Percentiles rank a stretch among this genome's conserved stretches.
Evolutionary conservation across 2,113 vertebrate genomes (phyloP).

Genomic region (Monarcha castaneiventris): DNA sequence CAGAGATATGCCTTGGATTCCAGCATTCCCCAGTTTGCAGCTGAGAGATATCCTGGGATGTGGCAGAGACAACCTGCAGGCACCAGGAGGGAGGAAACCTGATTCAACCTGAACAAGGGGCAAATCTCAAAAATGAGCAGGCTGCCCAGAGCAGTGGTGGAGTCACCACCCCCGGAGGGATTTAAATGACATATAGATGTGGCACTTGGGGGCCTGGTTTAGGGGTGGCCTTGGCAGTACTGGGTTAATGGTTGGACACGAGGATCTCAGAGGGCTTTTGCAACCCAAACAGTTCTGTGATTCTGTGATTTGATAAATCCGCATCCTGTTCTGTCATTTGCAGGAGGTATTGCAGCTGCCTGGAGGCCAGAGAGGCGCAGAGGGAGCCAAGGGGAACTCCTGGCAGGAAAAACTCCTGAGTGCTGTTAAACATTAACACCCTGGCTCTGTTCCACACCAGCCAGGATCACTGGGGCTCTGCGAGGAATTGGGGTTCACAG

Average conservation of each 20-base stretch:
- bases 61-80: background rate
- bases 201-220: background rate
- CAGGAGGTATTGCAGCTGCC: background rate
- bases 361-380: background rate
- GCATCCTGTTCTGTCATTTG: background rate
- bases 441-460: background rate
- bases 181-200: background rate
- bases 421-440: background rate
- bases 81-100: rapidly evolving
- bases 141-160: background rate
- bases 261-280: background rate
- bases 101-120: background rate
- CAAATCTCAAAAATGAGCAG: background rate
- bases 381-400: constrained; percentile 25
- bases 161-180: background rate
- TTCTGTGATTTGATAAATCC: background rate
- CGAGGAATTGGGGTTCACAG: background rate
- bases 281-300: background rate
- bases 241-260: background rate
- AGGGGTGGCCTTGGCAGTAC: background rate
- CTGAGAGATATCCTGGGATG: background rate
- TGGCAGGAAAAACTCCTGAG: background rate
- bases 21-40: background rate
- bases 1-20: too few relatives aligned
- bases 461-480: background rate